These are phyloP conservation scores for Ondatra zibethicus DNA, from an alignment of 2,113 vertebrate species.

Conservation along the genomic window DNA sequence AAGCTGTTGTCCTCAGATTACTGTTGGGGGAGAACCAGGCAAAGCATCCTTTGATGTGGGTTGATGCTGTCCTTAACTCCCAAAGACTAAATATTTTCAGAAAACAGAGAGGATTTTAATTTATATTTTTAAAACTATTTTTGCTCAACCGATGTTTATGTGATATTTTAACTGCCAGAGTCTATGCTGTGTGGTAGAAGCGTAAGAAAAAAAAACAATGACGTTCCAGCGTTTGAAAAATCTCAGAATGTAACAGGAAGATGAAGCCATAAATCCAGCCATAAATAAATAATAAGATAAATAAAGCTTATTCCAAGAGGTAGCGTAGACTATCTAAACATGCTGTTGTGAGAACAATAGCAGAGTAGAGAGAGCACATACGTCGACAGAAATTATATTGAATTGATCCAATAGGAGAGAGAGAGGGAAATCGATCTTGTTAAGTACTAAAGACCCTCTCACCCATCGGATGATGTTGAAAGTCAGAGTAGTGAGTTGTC, in stretches of 20 bases:
- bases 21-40: neutral
- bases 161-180: neutral
- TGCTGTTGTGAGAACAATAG: neutral
- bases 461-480: neutral
- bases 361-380: neutral
- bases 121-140: neutral
- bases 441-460: neutral
- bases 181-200: neutral
- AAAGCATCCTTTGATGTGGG: neutral
- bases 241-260: neutral
- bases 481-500: neutral
- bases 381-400: neutral
- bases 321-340: neutral
- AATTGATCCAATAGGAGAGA: neutral
- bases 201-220: neutral
- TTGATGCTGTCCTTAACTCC: neutral
- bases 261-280: neutral
- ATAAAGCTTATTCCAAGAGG: neutral
- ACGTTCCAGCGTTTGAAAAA: neutral
- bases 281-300: conserved; percentile 12
- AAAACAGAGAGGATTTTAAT: conserved; percentile 10
- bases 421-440: neutral
- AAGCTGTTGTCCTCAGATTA: neutral
- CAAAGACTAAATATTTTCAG: neutral
- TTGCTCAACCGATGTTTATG: neutral